These are phyloP conservation scores for Chloropsis cyanopogon DNA, from an alignment of 2,113 vertebrate species.

Conservation along the genomic window DNA sequence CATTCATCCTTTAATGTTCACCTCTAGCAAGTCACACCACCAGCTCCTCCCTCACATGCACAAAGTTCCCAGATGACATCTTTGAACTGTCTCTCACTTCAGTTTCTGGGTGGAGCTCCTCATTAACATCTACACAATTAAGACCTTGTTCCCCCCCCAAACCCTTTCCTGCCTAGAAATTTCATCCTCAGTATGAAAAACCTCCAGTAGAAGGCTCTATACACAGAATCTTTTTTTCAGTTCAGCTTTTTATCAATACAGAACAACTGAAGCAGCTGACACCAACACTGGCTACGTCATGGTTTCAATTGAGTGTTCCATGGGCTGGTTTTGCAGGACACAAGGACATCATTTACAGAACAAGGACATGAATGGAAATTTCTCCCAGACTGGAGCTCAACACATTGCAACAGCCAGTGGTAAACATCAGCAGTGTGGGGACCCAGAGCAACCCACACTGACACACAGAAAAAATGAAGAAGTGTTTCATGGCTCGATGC, in stretches of 20 bases:
- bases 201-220: neutral
- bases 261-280: neutral
- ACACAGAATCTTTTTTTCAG: neutral
- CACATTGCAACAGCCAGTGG: neutral
- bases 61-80: neutral
- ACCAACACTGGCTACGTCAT: neutral
- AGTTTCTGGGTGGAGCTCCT: neutral
- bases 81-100: neutral
- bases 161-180: neutral
- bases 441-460: neutral
- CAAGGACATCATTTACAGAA: neutral
- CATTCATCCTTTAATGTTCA: neutral
- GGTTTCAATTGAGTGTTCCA: neutral
- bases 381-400: neutral
- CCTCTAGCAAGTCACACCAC: neutral
- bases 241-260: neutral
- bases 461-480: neutral
- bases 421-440: neutral
- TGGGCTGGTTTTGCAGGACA: accelerated
- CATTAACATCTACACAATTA: neutral
- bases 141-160: neutral
- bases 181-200: neutral
- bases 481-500: neutral
- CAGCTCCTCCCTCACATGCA: neutral
- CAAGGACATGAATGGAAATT: neutral